Percentiles rank a stretch among this genome's conserved stretches.
phyloP scores from a whole-genome alignment of 1,140 invertebrate genomes.

The Rhyzopertha dominica region DNA sequence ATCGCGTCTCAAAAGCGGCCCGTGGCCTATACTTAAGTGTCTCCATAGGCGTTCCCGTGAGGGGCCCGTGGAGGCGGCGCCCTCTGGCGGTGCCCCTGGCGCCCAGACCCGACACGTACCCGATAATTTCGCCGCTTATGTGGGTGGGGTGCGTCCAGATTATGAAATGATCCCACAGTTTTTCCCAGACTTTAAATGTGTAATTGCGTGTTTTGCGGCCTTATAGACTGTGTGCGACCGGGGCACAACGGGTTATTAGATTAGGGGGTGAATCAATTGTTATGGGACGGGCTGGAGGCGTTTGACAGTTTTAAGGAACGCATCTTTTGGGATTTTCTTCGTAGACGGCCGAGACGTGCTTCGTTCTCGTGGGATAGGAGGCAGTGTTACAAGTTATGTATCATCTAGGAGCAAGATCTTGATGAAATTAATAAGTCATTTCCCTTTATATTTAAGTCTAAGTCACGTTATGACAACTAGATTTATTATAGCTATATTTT shows the following conservation, averaged over 20 bases:
- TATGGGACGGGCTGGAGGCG: conserved; percentile 1
- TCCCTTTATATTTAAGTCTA: too few species aligned
- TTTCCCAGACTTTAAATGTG: conserved; percentile 28
- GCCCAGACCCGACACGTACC: conserved; percentile 23
- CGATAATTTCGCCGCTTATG: conserved; percentile 35
- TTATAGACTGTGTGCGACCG: too few species aligned
- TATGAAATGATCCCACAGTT: conserved; percentile 21
- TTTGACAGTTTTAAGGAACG: too few species aligned
- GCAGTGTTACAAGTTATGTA: too few species aligned
- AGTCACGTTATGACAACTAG: too few species aligned
- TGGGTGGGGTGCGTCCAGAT: conserved; percentile 29
- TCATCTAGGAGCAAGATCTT: too few species aligned
- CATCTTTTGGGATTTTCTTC: too few species aligned
- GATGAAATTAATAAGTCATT: too few species aligned
- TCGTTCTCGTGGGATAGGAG: too few species aligned
- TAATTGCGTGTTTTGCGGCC: conserved; percentile 18
- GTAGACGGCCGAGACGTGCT: too few species aligned
- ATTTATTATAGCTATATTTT: too few species aligned
- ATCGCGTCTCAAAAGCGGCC: conserved; percentile 23
- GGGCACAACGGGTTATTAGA: too few species aligned
- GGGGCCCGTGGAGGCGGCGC: conserved; percentile 27
- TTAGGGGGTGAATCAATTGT: conserved; percentile 2
- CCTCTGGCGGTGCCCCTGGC: conserved; percentile 21
- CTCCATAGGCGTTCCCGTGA: conserved; percentile 33
- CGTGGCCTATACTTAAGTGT: conserved; percentile 34